These are phyloP conservation scores for Scalopus aquaticus DNA, from an alignment of 2,113 vertebrate species.

Conservation along the genomic window DNA sequence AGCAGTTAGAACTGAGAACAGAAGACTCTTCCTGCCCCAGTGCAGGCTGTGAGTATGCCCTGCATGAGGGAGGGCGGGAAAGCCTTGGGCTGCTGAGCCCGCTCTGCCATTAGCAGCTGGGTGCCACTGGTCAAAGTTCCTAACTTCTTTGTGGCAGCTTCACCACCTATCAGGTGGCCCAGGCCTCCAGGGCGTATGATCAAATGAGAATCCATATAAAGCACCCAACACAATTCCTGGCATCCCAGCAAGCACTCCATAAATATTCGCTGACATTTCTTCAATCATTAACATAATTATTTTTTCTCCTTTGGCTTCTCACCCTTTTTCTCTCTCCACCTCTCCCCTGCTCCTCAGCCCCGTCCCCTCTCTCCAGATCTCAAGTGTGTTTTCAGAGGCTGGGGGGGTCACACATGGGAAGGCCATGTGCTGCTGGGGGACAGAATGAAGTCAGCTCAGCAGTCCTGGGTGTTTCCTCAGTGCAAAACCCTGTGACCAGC, in stretches of 20 bases:
- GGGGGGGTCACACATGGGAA: background rate
- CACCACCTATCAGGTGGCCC: background rate
- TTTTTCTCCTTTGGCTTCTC: background rate
- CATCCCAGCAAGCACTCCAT: background rate
- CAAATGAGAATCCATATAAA: background rate
- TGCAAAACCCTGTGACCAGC: background rate
- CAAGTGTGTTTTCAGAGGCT: background rate
- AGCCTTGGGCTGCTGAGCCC: background rate
- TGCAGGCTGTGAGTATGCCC: background rate
- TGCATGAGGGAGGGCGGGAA: background rate
- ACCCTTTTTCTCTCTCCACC: background rate
- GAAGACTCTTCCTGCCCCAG: background rate
- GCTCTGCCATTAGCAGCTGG: background rate
- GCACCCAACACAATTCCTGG: background rate
- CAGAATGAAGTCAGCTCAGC: background rate
- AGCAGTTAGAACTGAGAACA: background rate
- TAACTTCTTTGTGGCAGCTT: background rate
- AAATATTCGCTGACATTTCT: background rate
- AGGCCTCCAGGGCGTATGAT: background rate
- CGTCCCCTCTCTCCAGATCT: background rate
- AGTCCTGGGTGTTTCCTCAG: background rate
- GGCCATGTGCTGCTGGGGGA: fast-evolving
- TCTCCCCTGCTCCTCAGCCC: background rate
- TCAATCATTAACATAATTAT: background rate
- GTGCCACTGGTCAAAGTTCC: background rate